Evolutionary conservation across 2,113 vertebrate species (phyloP), one percentile per base, ranked within the genome.

Genomic region (Dinomys branickii): DNA sequence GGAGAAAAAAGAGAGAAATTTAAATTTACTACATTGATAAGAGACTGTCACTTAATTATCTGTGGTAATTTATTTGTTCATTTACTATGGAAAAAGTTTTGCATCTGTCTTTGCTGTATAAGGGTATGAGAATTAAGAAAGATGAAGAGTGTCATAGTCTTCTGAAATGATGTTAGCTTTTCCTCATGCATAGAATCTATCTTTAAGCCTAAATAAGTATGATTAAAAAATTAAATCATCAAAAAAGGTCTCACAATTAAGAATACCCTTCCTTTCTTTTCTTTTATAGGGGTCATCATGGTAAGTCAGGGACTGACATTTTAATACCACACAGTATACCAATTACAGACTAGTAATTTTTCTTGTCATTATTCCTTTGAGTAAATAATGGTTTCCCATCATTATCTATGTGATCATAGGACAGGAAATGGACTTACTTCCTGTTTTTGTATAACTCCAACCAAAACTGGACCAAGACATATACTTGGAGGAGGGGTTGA

Each of bases 201-300:
- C n/a, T 95, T 93, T 77, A 91, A 69, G 20, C 13, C 33, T 91
- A 54, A 81, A 75, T 81, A 83, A 87, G 28, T 71, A 61, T 26
- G 22, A 85, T 35, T 85, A 44, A 3, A 85, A 28, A 13, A 35
- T 83, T 80, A 83, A 84, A n/a, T 83, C 28, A 91, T n/a, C n/a
- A 54, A 30, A 73, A 41, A 75, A 7, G 13, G 7, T 56, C 65
- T 93, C 73, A 90, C 6, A 75, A 11, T 17, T 69, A 84, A 80
- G 11, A 80, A 0, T 58, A 2, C 7, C 16, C 44, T 80, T 54
- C 20, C 11, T 87, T 78, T 63, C 24, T 82, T 88, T 93, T 67
- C 50, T 38, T 86, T 47, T 73, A 5, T 7, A 61, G 7, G 33
- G 12, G 3, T 71, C n/a, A 58, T 92, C 44, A 38, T 73, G 28